Percentiles rank a stretch among this genome's conserved stretches.
These are phyloP conservation scores for Turritopsis rubra DNA, from an alignment of 30 jellyfish, hydroid and myxozoan species.

Conservation along the genomic window DNA sequence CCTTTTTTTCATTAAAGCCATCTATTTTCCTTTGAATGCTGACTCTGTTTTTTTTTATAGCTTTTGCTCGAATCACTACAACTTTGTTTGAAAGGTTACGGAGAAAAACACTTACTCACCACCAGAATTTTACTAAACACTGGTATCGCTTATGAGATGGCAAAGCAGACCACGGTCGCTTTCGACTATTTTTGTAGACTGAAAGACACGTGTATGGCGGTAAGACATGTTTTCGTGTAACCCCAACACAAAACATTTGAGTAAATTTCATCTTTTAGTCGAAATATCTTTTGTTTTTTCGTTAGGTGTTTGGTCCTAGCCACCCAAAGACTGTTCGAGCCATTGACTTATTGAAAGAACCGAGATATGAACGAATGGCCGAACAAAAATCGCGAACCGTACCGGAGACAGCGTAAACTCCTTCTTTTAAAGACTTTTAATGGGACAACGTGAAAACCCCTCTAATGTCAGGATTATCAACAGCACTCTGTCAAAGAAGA, in stretches of 20 bases:
- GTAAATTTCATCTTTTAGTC: neutral
- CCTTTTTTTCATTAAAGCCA: neutral
- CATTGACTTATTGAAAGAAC: conserved; percentile 30
- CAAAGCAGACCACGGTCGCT: conserved; percentile 7
- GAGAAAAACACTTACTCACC: conserved; percentile 43
- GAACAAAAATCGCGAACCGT: conserved; percentile 18
- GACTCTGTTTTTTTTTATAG: conserved; percentile 14
- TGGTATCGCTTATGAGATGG: conserved; percentile 44
- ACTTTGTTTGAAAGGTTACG: conserved; percentile 41
- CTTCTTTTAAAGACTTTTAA: no score
- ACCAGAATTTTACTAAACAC: conserved; percentile 36
- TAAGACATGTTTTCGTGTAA: conserved; percentile 10
- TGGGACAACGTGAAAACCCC: neutral
- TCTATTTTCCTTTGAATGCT: no score
- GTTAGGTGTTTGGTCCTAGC: conserved; percentile 38
- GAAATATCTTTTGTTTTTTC: neutral
- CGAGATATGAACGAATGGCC: conserved; percentile 29
- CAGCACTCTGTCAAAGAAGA: neutral
- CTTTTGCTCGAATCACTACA: conserved; percentile 23
- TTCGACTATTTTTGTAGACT: conserved; percentile 21
- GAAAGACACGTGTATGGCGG: conserved; percentile 32
- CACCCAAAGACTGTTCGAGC: conserved; percentile 48
- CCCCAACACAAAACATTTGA: neutral
- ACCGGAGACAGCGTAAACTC: conserved; percentile 27
- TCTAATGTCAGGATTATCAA: neutral